These are phyloP conservation scores for Cepaea nemoralis DNA, from an alignment of 1,140 invertebrate species.

Conservation along the genomic window DNA sequence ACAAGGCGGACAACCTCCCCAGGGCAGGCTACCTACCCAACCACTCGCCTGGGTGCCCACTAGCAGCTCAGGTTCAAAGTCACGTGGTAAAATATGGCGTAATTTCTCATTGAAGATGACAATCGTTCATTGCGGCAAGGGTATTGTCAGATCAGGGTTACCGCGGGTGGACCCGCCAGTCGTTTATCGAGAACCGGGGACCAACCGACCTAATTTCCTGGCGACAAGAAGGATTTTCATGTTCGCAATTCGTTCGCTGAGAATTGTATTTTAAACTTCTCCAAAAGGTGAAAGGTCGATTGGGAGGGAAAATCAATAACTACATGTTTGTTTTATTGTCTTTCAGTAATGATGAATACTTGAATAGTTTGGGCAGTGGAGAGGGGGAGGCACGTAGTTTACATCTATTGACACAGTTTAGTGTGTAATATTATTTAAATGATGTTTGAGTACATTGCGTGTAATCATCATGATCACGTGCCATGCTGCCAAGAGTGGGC, in stretches of 20 bases:
- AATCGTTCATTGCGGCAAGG: neutral
- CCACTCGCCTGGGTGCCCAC: neutral
- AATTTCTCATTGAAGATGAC: neutral
- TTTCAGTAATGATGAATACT: too few species aligned
- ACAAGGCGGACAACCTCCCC: too few species aligned
- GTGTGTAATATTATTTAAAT: too few species aligned
- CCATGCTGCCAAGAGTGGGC: too few species aligned
- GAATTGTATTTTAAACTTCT: neutral
- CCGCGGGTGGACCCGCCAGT: neutral
- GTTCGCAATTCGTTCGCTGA: neutral
- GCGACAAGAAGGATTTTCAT: conserved; percentile 21
- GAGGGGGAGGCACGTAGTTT: too few species aligned
- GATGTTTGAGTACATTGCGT: too few species aligned
- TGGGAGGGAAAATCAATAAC: too few species aligned
- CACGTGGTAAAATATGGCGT: neutral
- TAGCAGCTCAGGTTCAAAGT: neutral
- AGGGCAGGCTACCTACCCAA: too few species aligned
- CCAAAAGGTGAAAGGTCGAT: neutral
- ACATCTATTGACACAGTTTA: too few species aligned
- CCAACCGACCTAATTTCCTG: conserved; percentile 7
- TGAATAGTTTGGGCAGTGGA: too few species aligned
- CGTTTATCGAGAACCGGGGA: neutral
- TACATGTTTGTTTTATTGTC: too few species aligned
- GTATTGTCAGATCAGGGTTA: neutral
- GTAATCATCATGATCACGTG: too few species aligned